Evolutionary conservation across 2,797 vertebrate genomes (phyloP).

Genomic region (Sebastes miniatus): DNA sequence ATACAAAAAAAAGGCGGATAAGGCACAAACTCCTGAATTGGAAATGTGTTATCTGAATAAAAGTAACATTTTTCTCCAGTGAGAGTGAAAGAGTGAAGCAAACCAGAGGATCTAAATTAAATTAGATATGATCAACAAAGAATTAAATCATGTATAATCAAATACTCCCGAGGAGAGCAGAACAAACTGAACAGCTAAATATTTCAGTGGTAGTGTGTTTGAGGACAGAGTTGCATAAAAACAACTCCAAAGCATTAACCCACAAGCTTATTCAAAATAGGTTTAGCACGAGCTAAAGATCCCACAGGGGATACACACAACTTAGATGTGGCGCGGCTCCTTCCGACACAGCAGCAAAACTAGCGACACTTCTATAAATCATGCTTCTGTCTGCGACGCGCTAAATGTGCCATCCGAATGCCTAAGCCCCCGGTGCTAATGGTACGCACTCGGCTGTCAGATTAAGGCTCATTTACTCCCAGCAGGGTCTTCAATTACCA

Average conservation of each 20-base stretch:
- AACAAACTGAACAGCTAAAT: not conserved
- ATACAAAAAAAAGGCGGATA: conserved; percentile 35
- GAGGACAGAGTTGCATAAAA: not conserved
- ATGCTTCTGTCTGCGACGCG: conserved; percentile 29
- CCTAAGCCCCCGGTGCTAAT: conserved; percentile 64
- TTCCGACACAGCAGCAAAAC: not conserved
- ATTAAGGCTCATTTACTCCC: conserved; percentile 81
- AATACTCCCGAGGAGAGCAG: not conserved
- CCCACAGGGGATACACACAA: conserved; percentile 7
- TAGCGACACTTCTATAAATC: conserved; percentile 47
- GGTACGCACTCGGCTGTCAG: conserved; percentile 73
- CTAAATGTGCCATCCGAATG: conserved; percentile 55
- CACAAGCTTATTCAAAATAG: conserved; percentile 28
- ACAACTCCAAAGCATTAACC: conserved; percentile 10
- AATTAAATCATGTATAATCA: conserved; percentile 13
- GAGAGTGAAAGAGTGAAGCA: not conserved
- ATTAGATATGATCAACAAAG: conserved; percentile 10
- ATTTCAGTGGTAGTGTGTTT: not conserved
- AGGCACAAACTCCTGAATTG: conserved; percentile 18
- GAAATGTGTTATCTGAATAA: conserved; percentile 23
- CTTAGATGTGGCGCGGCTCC: not conserved
- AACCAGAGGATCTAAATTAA: conserved; percentile 11
- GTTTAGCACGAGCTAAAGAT: conserved; percentile 30
- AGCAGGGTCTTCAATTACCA: conserved; percentile 80
- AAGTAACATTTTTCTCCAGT: not conserved